Conservation (phyloP, 2,113 vertebrate genomes). For the Himantopus leucocephalus region DNA sequence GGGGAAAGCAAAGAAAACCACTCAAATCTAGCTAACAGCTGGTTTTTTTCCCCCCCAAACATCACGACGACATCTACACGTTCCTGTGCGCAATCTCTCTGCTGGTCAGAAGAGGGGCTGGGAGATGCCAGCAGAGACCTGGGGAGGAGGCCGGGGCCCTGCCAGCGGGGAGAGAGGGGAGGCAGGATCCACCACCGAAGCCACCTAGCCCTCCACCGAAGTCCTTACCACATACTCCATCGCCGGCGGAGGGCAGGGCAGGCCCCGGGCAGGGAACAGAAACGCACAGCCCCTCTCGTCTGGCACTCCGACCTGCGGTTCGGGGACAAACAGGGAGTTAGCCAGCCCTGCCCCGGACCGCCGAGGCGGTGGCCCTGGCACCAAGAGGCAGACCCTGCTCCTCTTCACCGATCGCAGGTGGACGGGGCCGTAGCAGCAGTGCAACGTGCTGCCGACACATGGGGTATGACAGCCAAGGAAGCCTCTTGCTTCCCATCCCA, state of each 20-base stretch:
- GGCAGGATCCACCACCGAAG: constrained; percentile 54
- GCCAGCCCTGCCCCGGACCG: background rate
- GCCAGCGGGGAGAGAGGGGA: background rate
- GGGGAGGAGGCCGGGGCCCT: background rate
- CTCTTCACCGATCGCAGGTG: background rate
- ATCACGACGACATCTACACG: background rate
- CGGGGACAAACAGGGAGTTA: constrained; percentile 62
- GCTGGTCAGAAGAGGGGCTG: background rate
- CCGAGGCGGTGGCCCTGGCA: background rate
- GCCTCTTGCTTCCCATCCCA: background rate
- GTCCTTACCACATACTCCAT: constrained; percentile 70
- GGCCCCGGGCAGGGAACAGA: constrained; percentile 26
- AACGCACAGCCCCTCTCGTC: constrained; percentile 40
- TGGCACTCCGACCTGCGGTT: constrained; percentile 31
- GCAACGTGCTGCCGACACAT: rapidly evolving
- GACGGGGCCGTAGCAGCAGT: rapidly evolving
- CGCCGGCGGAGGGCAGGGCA: constrained; percentile 7
- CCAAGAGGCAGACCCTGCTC: background rate
- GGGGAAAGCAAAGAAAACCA: background rate
- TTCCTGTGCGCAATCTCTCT: rapidly evolving
- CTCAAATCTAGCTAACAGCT: background rate
- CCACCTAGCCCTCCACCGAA: constrained; percentile 45
- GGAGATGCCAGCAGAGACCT: background rate
- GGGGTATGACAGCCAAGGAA: background rate
- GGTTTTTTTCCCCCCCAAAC: background rate